Evolutionary conservation across 2,888 invertebrate species (phyloP), one percentile per base, ranked within the genome.

Genomic region (Stenurella melanura): DNA sequence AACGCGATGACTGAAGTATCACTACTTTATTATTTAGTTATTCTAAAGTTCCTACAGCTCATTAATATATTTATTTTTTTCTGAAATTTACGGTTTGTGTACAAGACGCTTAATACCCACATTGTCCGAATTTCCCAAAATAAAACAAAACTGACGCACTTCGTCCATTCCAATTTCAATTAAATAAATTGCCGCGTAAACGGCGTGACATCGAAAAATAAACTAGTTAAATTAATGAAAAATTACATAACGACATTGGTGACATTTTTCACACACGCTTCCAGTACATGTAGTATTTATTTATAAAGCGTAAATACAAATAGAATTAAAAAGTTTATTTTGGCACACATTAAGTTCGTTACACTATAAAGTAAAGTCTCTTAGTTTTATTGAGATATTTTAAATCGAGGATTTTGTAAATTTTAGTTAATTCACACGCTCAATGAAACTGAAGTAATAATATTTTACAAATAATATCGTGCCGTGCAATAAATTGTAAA

Each of bases 301-400:
- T 50, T 50, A 50, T 50, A 50, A 50, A 50, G 50, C n/a, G 50
- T 50, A 50, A 50, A 50, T n/a, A 50, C 50, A 50, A 50, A 50
- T 50, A 50, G 50, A 50, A 50, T n/a, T 50, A 50, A 50, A 50
- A 50, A n/a, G 50, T n/a, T 50, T 50, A 50, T 50, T 50, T 50
- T 50, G 50, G 50, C 50, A 50, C 50, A n/a, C n/a, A 50, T 50
- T 7, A 50, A 17, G 50, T 50, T 50, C n/a, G 50, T 50, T 50
- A 50, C 50, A 50, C 50, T 50, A 50, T 50, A 17, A 17, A 50
- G 15, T 50, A 17, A 17, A 50, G 15, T n/a, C 50, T 12, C 42
- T 50, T 50, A 50, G 50, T 42, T 42, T 42, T 42, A 42, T 42
- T 42, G 12, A 42, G 42, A 15, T 42, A 42, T 42, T 42, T 42